Conservation (phyloP, 2,888 invertebrate species). For the Zelleria hepariella region DNA sequence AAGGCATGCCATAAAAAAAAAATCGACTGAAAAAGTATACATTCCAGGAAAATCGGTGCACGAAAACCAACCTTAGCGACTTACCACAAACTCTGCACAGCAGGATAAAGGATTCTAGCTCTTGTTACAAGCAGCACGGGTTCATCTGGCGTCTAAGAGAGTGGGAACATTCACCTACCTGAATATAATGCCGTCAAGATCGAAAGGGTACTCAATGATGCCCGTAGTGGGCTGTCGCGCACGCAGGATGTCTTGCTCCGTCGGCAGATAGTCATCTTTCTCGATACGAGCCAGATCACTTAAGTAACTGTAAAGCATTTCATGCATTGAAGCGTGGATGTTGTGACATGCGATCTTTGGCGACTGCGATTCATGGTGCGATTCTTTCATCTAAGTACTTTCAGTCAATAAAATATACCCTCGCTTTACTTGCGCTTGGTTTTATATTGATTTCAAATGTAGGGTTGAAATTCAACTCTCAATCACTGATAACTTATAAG, state of each 20-base stretch:
- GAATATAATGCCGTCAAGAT: constrained; percentile 99
- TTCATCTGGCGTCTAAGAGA: background rate
- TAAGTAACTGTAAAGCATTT: constrained; percentile 88
- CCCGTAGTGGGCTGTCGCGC: constrained; percentile 99
- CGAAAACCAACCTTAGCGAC: too few relatives aligned
- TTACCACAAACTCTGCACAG: too few relatives aligned
- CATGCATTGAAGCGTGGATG: constrained; percentile 29
- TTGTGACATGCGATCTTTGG: background rate
- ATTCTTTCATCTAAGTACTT: too few relatives aligned
- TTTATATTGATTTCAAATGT: too few relatives aligned
- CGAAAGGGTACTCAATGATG: constrained; percentile 99
- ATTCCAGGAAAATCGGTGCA: too few relatives aligned
- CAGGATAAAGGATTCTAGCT: too few relatives aligned
- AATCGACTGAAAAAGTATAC: too few relatives aligned
- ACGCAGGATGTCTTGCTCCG: constrained; percentile 98
- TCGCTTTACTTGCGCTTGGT: too few relatives aligned
- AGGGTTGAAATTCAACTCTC: too few relatives aligned
- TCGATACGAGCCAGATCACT: constrained; percentile 95
- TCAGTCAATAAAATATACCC: too few relatives aligned
- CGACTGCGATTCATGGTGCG: background rate
- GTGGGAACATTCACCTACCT: constrained; percentile 73
- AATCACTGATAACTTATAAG: too few relatives aligned
- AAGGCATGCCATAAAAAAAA: too few relatives aligned
- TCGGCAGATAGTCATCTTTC: constrained; percentile 91
- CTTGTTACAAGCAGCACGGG: background rate